phyloP scores from a whole-genome alignment of 2,888 invertebrate species.

The Papilio gigon region DNA sequence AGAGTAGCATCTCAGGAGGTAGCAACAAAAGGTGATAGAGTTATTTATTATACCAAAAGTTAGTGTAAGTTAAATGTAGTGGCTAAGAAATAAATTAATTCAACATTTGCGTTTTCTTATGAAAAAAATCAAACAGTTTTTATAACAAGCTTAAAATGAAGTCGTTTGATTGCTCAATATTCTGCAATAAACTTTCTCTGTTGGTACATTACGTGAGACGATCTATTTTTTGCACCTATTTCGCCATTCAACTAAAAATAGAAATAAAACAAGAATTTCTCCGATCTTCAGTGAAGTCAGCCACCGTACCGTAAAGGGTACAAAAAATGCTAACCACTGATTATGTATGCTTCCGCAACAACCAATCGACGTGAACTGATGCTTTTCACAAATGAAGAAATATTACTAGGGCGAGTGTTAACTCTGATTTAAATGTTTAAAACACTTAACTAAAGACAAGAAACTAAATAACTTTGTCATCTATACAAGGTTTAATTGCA shows the following conservation, averaged over 20 bases:
- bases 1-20: constrained; percentile 68
- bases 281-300: constrained; percentile 56
- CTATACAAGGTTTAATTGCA: background rate
- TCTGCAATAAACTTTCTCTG: constrained; percentile 71
- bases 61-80: constrained; percentile 52
- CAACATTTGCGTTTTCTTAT: constrained; percentile 42
- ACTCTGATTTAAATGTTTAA: background rate
- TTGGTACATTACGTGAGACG: constrained; percentile 73
- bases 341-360: constrained; percentile 50
- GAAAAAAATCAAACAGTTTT: too few species aligned
- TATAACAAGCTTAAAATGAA: too few species aligned
- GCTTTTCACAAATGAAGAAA: constrained; percentile 50
- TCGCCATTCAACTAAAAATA: constrained; percentile 55
- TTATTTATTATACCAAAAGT: constrained; percentile 60
- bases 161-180: constrained; percentile 32
- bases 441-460: background rate
- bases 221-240: constrained; percentile 59
- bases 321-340: constrained; percentile 58
- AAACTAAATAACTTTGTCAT: background rate
- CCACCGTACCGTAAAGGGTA: constrained; percentile 57
- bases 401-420: constrained; percentile 21
- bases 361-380: constrained; percentile 52
- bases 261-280: constrained; percentile 53
- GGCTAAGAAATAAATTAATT: constrained; percentile 49
- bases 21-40: constrained; percentile 70